Evolutionary conservation across 2,888 invertebrate genomes (phyloP), one percentile per base, ranked within the genome.

Genomic region (Cistogaster globosa): DNA sequence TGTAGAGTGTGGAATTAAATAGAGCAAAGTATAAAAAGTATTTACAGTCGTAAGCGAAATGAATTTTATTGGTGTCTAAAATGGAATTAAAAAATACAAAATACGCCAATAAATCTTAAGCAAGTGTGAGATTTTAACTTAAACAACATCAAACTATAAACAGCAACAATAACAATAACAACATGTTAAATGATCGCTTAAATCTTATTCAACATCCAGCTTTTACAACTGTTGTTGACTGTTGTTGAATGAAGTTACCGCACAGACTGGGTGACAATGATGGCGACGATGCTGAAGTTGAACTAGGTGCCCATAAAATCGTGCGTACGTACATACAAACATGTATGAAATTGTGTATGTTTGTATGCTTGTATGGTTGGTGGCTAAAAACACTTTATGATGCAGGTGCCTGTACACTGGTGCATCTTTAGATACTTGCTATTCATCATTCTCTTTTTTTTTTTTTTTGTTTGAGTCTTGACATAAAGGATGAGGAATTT

Each of bases 61-160:
- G 82, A 84, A 75, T 84, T 87, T 86, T 83, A 84, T 86, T 86
- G 86, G 71, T 77, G 76, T 79, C 80, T 68, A 87, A 83, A 81
- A 83, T 77, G 80, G 82, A 84, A 87, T 86, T 86, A 83, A 82
- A 77, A 87, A 84, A 76, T 76, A 78, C 86, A 83, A 83, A 86
- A 83, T 75, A 79, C 75, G 58, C 68, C 80, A 83, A 84, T 84
- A 86, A 84, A 82, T 84, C 84, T 82, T 74, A 69, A 81, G 81
- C 68, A 86, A 86, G 86, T 84, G 86, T 83, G 77, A 83, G 84
- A 77, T 83, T 82, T 85, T 60, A 75, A 79, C 69, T 85, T 62
- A 48, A 77, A 78, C 75, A 74, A 45, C 78, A 60, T 62, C 63
- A 74, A 48, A 74, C 4, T 57, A 60, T 67, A 78, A 76, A 79